Conservation (phyloP, 1,140 invertebrate species). For the Penaeus japonicus region DNA sequence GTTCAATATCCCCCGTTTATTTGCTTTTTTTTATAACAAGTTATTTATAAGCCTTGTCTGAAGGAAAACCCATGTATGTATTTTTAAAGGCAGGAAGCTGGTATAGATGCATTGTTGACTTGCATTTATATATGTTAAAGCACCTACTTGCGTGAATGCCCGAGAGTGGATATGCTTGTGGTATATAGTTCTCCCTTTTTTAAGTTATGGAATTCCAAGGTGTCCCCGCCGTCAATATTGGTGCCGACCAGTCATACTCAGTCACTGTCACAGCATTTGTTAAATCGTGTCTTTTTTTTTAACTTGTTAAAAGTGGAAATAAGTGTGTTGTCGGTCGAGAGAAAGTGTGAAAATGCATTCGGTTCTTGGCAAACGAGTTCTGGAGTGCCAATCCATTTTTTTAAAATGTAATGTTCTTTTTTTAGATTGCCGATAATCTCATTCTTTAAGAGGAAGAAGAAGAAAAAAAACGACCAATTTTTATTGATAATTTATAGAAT, state of each 20-base stretch:
- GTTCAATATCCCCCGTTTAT: neutral
- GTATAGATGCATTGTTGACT: neutral
- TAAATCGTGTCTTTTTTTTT: neutral
- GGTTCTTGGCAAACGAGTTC: too few species aligned
- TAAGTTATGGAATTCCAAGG: too few species aligned
- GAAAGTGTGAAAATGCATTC: too few species aligned
- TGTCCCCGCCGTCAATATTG: neutral
- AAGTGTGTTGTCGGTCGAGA: too few species aligned
- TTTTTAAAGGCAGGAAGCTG: neutral
- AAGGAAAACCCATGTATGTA: neutral
- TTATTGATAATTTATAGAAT: too few species aligned
- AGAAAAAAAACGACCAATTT: too few species aligned
- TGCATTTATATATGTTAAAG: neutral
- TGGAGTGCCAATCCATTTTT: too few species aligned
- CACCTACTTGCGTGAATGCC: neutral
- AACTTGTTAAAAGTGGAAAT: too few species aligned
- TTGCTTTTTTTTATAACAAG: neutral
- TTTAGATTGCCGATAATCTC: too few species aligned
- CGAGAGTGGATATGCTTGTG: neutral
- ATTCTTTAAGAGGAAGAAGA: too few species aligned
- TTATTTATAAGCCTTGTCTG: conserved; percentile 36
- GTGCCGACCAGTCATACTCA: neutral
- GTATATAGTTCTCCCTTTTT: too few species aligned
- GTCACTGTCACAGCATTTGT: neutral
- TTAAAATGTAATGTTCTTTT: too few species aligned